phyloP scores from a whole-genome alignment of 2,888 invertebrate species.

The Caradrina clavipalpis region DNA sequence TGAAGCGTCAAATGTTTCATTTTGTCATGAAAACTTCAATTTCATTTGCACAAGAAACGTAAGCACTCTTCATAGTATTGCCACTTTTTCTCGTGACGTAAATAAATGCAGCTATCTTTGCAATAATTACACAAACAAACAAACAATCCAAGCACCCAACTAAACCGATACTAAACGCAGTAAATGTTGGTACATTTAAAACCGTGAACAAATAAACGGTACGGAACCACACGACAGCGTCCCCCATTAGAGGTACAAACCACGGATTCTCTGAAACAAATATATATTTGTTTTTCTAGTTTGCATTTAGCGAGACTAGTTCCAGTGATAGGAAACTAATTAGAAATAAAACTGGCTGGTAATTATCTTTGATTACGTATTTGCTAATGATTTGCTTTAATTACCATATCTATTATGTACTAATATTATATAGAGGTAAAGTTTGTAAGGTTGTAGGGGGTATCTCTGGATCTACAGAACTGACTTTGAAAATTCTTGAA shows the following conservation, averaged over 20 bases:
- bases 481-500: no score
- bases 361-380: background rate
- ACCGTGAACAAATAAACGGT: constrained; percentile 37
- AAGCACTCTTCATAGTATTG: no score
- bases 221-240: constrained; percentile 36
- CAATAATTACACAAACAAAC: no score
- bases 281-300: constrained; percentile 51
- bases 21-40: no score
- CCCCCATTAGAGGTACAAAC: constrained; percentile 47
- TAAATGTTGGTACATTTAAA: constrained; percentile 32
- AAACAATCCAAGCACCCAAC: background rate
- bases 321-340: background rate
- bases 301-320: constrained; percentile 31
- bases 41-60: no score
- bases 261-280: constrained; percentile 32
- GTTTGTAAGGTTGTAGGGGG: no score
- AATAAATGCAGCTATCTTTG: no score
- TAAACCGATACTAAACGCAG: constrained; percentile 1
- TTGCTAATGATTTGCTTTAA: background rate
- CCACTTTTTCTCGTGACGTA: no score
- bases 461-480: no score
- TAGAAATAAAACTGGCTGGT: constrained; percentile 2
- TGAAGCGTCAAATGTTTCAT: no score
- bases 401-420: no score
- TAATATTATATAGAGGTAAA: no score